Base-by-base conservation (phyloP, 2,888 invertebrate species). In the Athalia rosae region DNA sequence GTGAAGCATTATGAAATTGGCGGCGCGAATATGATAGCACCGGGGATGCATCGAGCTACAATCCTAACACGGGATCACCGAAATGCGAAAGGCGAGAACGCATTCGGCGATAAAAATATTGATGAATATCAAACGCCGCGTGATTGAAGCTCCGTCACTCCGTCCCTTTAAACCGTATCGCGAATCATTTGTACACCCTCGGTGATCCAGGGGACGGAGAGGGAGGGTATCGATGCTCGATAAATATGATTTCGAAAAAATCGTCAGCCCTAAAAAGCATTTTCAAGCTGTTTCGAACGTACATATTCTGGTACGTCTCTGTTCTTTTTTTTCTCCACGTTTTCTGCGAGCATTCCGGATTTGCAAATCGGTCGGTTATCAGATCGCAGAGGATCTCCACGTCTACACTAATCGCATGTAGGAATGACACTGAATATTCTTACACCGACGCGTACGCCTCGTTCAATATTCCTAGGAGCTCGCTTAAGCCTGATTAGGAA, bases 381-480 rank as follows among this genome's bases (percentile, higher is more conserved):
- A 43, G 56, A 45, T 71, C 8, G 58, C 9, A 43, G 41, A 41
- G 6, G 45, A 71, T 43, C 13, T 43, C 43, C 56, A 43, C 13
- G 58, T 28, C 3, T 28, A 56, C 43, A 41, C 9, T 8, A 63
- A 13, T 43, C 8, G 47, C 47, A 0, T 9, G 47, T 7, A 43
- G 11, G 7, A 8, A 71, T 45, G 71, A 58, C 45, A 58, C 13
- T 71, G 71, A 71, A 71, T 71, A 71, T 71, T 71, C 71, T 58
- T 9, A 6, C 43, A 58, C 15, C 43, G 69, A 71, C 56, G 28
- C 28, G 28, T 28, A 58, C 71, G n/a, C 50, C 74, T 56, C 47
- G 74, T 74, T 74, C 74, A 74, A 74, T 74, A 74, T 74, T 74
- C 74, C 74, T 28, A 59, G 74, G 15, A 62, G 74, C 74, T 50